These are phyloP conservation scores for Phalacrocorax pelagicus DNA, from an alignment of 2,113 vertebrate species.

Conservation along the genomic window DNA sequence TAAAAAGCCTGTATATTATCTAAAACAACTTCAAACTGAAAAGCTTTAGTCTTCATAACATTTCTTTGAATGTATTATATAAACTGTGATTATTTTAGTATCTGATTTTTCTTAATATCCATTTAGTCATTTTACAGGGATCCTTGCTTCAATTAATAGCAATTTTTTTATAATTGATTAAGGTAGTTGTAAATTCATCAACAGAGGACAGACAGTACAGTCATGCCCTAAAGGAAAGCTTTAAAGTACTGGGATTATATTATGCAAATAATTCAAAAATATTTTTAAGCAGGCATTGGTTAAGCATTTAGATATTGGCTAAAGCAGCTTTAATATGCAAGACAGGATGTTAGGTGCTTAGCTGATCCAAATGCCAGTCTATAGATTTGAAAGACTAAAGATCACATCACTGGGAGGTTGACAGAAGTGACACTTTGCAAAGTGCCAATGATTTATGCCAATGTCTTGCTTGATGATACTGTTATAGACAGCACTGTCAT, in stretches of 20 bases:
- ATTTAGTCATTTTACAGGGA: conserved; percentile 22
- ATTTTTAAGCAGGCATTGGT: conserved; percentile 81
- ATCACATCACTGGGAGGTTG: conserved; percentile 97
- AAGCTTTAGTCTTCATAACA: not conserved
- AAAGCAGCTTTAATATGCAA: conserved; percentile 91
- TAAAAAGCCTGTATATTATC: not conserved
- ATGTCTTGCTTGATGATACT: conserved; percentile 86
- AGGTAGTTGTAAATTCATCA: conserved; percentile 50
- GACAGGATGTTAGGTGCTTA: conserved; percentile 78
- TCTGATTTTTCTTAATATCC: conserved; percentile 24
- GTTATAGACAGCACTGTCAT: conserved; percentile 99
- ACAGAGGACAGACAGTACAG: conserved; percentile 14
- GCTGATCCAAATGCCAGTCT: conserved; percentile 99
- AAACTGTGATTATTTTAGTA: conserved; percentile 23
- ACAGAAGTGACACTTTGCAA: conserved; percentile 92
- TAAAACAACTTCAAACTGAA: conserved; percentile 10
- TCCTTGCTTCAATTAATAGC: conserved; percentile 37
- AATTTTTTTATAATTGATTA: conserved; percentile 20
- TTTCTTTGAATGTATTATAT: not conserved
- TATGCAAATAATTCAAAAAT: conserved; percentile 81
- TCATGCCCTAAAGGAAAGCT: conserved; percentile 56
- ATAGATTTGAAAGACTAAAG: conserved; percentile 99
- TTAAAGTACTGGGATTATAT: conserved; percentile 65
- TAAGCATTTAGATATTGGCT: conserved; percentile 81
- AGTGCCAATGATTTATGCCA: conserved; percentile 97